These are phyloP conservation scores for Pomatostomus ruficeps DNA, from an alignment of 2,113 vertebrate species.

Conservation along the genomic window DNA sequence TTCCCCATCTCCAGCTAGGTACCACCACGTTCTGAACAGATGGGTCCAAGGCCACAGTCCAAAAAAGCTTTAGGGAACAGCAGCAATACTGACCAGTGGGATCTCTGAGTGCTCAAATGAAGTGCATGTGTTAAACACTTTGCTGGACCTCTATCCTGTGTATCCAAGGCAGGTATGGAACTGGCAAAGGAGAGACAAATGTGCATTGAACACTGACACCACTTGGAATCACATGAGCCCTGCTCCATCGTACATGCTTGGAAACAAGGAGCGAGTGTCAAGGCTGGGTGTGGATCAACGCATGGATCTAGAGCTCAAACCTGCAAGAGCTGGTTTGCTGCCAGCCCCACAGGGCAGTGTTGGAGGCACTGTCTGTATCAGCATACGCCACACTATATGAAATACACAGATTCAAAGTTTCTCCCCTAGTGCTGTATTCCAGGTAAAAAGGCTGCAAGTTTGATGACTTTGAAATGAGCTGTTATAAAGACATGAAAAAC, in stretches of 20 bases:
- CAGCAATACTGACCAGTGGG: neutral
- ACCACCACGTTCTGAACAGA: neutral
- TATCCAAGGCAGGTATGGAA: neutral
- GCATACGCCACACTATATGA: neutral
- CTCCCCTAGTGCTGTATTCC: neutral
- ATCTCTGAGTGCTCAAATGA: neutral
- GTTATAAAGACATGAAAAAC: neutral
- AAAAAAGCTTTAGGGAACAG: neutral
- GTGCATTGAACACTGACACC: neutral
- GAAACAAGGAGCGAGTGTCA: neutral
- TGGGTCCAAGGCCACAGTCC: neutral
- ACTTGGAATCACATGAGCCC: neutral
- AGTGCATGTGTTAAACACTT: neutral
- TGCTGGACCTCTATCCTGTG: neutral
- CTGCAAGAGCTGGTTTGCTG: neutral
- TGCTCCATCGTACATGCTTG: neutral
- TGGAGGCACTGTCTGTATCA: neutral
- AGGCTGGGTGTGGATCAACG: neutral
- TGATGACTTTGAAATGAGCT: neutral
- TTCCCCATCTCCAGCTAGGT: neutral
- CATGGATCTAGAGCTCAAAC: neutral
- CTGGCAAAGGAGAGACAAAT: neutral
- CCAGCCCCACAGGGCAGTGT: neutral
- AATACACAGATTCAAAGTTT: neutral
- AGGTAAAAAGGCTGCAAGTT: neutral